Conservation (phyloP, 2,888 invertebrate genomes). For the Apamea crenata region DNA sequence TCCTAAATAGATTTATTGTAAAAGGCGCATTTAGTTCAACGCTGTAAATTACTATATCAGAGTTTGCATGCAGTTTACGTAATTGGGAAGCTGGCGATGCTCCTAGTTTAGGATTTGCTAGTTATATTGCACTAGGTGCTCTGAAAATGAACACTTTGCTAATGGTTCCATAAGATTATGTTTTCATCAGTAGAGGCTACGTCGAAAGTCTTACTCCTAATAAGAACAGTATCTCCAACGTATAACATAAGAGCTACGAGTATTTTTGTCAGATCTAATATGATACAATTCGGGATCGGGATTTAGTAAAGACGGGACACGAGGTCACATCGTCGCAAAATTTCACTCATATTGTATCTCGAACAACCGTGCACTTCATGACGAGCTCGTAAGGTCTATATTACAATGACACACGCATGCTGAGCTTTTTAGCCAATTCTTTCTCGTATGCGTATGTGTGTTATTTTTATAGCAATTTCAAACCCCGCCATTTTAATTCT, state of each 20-base stretch:
- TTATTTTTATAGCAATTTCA: conserved; percentile 57
- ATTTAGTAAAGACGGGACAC: conserved; percentile 61
- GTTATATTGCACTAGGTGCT: conserved; percentile 2
- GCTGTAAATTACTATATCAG: conserved; percentile 46
- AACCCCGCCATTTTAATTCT: conserved; percentile 59
- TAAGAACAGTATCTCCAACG: conserved; percentile 40
- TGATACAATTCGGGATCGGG: conserved; percentile 64
- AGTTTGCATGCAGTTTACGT: conserved; percentile 37
- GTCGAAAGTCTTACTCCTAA: conserved; percentile 17
- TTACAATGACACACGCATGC: conserved; percentile 40
- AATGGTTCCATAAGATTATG: conserved; percentile 32
- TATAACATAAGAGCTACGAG: conserved; percentile 42
- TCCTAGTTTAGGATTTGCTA: conserved; percentile 26
- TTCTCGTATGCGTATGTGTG: conserved; percentile 40
- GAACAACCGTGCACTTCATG: conserved; percentile 48
- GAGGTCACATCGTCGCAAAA: conserved; percentile 53
- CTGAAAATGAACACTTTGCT: conserved; percentile 13
- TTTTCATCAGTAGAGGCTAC: conserved; percentile 30
- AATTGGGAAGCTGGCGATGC: conserved; percentile 23
- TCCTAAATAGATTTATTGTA: conserved; percentile 64
- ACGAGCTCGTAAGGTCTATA: conserved; percentile 47
- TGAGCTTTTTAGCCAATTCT: conserved; percentile 43
- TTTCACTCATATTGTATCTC: conserved; percentile 47
- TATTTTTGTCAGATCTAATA: conserved; percentile 65
- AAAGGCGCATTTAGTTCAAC: conserved; percentile 50